These are phyloP conservation scores for Eugnorisma glareosa DNA, from an alignment of 2,888 invertebrate genomes.

Conservation along the genomic window DNA sequence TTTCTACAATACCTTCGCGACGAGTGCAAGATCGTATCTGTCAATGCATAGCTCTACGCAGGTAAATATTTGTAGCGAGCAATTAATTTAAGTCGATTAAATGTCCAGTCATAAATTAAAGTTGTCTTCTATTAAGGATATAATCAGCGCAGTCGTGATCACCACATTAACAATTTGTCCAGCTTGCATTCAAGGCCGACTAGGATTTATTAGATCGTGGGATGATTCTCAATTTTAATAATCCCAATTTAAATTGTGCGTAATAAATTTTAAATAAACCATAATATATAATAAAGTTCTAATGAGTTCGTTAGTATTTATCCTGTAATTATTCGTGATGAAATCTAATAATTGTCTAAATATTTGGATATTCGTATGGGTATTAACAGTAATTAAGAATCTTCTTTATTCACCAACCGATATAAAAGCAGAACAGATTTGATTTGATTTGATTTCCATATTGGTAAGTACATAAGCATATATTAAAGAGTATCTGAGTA, in stretches of 20 bases:
- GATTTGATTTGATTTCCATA: background rate
- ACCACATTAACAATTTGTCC: slow-evolving; percentile 37
- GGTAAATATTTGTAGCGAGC: slow-evolving; percentile 14
- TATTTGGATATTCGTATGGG: background rate
- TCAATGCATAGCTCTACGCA: background rate
- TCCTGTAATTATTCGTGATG: background rate
- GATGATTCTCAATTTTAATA: slow-evolving; percentile 8
- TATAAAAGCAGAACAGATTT: background rate
- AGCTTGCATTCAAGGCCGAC: slow-evolving; percentile 29
- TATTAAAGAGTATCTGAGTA: background rate
- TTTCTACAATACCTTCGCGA: background rate
- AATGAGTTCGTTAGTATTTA: slow-evolving; percentile 36
- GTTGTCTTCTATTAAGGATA: slow-evolving; percentile 34
- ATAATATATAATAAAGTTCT: slow-evolving; percentile 24
- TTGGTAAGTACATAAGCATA: background rate
- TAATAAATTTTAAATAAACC: slow-evolving; percentile 3
- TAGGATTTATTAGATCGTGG: slow-evolving; percentile 41
- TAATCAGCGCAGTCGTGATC: slow-evolving; percentile 48
- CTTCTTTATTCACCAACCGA: background rate
- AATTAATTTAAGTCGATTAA: slow-evolving; percentile 24
- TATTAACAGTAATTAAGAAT: background rate
- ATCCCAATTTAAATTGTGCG: slow-evolving; percentile 11
- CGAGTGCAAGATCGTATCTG: background rate
- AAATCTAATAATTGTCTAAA: background rate
- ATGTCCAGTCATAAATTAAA: slow-evolving; percentile 30